Conservation (phyloP, 2,113 vertebrate genomes). For the Nothobranchius kuhntae region DNA sequence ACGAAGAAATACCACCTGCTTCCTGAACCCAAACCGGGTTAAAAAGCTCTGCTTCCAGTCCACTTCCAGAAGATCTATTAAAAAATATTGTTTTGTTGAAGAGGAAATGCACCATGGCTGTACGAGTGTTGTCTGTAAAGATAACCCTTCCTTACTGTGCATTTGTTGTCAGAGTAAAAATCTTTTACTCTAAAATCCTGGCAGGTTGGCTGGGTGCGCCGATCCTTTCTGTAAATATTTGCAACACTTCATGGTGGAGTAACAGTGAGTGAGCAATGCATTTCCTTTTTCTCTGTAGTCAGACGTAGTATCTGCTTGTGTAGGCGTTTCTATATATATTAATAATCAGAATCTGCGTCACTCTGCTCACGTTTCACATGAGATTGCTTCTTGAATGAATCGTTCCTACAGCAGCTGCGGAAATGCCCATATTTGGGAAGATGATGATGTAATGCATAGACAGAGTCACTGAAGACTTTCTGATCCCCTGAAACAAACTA, state of each 20-base stretch:
- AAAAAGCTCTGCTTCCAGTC: background rate
- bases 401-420: slow-evolving; percentile 4
- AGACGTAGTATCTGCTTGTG: slow-evolving; percentile 50
- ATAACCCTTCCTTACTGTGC: slow-evolving; percentile 3
- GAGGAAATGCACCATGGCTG: background rate
- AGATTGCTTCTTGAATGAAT: slow-evolving; percentile 31
- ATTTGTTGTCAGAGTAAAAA: slow-evolving; percentile 27
- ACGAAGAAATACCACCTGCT: background rate
- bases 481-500: background rate
- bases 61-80: background rate
- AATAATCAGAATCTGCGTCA: slow-evolving; percentile 55
- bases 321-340: slow-evolving; percentile 69
- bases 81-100: background rate
- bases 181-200: slow-evolving; percentile 30
- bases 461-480: background rate
- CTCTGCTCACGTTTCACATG: slow-evolving; percentile 34
- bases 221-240: slow-evolving; percentile 24
- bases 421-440: slow-evolving; percentile 51
- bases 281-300: slow-evolving; percentile 63
- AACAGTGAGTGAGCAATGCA: slow-evolving; percentile 59
- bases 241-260: slow-evolving; percentile 54
- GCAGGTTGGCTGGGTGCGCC: slow-evolving; percentile 23
- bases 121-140: background rate
- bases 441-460: slow-evolving; percentile 8
- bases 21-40: background rate